Percentiles rank a stretch among this genome's conserved stretches.
phyloP scores from a whole-genome alignment of 2,797 vertebrate species.

The Alcedo atthis region DNA sequence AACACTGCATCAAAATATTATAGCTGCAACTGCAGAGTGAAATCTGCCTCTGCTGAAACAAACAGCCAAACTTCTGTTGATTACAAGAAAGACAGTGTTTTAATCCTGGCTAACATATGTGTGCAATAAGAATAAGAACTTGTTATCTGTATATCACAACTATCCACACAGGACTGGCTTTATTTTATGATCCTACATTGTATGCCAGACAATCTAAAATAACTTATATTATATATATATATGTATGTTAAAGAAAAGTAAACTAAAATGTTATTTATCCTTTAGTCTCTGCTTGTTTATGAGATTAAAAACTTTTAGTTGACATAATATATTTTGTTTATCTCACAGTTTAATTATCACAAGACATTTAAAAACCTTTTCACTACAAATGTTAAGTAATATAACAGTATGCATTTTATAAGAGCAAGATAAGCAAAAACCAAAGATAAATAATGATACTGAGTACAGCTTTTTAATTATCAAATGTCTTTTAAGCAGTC shows the following conservation, averaged over 20 bases:
- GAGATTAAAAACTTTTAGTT: slow-evolving; percentile 25
- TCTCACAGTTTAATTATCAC: slow-evolving; percentile 46
- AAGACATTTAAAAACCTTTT: slow-evolving; percentile 59
- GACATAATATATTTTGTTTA: slow-evolving; percentile 26
- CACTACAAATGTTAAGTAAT: slow-evolving; percentile 40
- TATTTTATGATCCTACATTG: background rate
- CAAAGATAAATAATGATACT: slow-evolving; percentile 59
- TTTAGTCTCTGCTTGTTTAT: slow-evolving; percentile 33
- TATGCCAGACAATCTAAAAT: background rate
- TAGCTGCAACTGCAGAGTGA: background rate
- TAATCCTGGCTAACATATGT: rapidly evolving
- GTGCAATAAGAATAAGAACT: background rate
- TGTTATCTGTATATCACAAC: background rate
- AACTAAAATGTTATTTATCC: background rate
- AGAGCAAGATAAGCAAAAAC: slow-evolving; percentile 63
- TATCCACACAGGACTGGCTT: background rate
- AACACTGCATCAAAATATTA: background rate
- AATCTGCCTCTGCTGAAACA: background rate
- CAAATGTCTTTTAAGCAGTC: slow-evolving; percentile 52
- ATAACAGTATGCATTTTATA: slow-evolving; percentile 64
- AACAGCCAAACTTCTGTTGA: background rate
- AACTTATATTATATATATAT: background rate
- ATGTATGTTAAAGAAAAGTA: background rate
- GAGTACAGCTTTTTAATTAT: slow-evolving; percentile 71
- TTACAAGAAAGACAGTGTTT: background rate